Percentiles rank a stretch among this genome's conserved stretches.
These are phyloP conservation scores for Catharus fuscescens DNA, from an alignment of 2,113 vertebrate species.

Conservation along the genomic window DNA sequence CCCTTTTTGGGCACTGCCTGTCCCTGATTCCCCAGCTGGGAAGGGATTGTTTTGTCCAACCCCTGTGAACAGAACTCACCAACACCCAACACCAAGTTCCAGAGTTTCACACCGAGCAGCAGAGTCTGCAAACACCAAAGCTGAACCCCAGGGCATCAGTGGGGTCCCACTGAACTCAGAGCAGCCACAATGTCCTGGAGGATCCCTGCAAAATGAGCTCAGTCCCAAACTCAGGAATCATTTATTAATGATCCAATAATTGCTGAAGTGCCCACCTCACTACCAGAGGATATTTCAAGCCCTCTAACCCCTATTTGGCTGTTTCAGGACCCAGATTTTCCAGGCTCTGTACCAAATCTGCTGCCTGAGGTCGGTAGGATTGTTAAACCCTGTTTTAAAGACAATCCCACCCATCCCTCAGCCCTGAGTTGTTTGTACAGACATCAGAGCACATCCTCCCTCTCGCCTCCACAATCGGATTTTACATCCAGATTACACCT, in stretches of 20 bases:
- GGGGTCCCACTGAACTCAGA: too few relatives aligned
- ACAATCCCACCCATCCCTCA: accelerated
- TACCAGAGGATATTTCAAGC: neutral
- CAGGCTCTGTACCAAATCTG: neutral
- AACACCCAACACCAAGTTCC: too few relatives aligned
- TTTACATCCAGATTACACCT: accelerated
- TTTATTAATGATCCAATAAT: too few relatives aligned
- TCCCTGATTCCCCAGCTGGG: too few relatives aligned
- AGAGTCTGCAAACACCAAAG: too few relatives aligned
- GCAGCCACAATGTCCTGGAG: neutral
- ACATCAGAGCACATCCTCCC: too few relatives aligned
- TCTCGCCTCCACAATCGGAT: neutral
- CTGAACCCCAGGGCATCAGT: too few relatives aligned
- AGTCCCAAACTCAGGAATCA: neutral
- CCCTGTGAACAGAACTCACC: too few relatives aligned
- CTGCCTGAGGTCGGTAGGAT: neutral
- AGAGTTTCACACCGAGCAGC: too few relatives aligned
- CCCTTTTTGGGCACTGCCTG: too few relatives aligned
- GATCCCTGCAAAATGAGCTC: neutral
- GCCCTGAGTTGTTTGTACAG: too few relatives aligned
- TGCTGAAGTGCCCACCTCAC: neutral
- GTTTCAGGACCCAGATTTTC: neutral
- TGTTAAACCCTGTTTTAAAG: accelerated
- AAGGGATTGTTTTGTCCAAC: too few relatives aligned
- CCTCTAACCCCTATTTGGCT: neutral